Percentiles rank a stretch among this genome's conserved stretches.
These are phyloP conservation scores for Hozukius guyotensis DNA, from an alignment of 2,797 vertebrate genomes.

Conservation along the genomic window DNA sequence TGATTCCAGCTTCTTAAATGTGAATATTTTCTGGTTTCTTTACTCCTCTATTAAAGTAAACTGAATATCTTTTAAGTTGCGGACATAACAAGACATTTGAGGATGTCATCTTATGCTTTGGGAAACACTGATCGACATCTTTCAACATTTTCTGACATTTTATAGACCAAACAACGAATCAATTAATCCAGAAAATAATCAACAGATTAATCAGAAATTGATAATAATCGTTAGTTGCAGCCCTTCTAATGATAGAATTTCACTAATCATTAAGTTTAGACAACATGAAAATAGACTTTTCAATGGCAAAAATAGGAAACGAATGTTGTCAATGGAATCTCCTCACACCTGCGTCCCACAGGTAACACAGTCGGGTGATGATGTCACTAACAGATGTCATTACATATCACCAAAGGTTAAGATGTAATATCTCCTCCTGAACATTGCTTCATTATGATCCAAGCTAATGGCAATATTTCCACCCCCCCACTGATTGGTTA, in stretches of 20 bases:
- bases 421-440: background rate
- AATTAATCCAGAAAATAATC: too few species aligned
- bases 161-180: too few species aligned
- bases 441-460: background rate
- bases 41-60: too few species aligned
- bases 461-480: background rate
- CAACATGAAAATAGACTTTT: background rate
- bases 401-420: background rate
- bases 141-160: too few species aligned
- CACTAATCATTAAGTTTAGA: background rate
- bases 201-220: rapidly evolving
- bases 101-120: too few species aligned
- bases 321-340: background rate
- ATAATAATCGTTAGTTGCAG: too few species aligned
- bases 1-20: too few species aligned
- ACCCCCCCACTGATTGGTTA: background rate
- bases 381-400: background rate
- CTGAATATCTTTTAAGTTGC: too few species aligned
- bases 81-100: too few species aligned
- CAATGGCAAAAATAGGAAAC: background rate
- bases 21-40: too few species aligned
- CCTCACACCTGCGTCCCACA: background rate
- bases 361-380: background rate
- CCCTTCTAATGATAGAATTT: background rate
- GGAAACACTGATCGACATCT: too few species aligned